These are phyloP conservation scores for Lagodon rhomboides DNA, from an alignment of 2,797 vertebrate species.

Conservation along the genomic window DNA sequence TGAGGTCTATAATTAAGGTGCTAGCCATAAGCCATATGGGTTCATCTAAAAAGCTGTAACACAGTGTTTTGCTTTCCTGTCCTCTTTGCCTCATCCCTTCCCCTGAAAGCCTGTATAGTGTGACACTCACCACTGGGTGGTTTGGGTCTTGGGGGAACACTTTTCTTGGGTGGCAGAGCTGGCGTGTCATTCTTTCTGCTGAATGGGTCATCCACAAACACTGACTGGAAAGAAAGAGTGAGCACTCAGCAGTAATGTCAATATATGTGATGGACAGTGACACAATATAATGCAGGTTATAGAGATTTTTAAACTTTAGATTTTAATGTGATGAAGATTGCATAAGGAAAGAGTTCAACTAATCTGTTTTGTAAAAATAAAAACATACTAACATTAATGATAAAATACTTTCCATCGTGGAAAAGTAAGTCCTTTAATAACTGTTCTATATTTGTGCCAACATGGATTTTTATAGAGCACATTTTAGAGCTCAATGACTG, in stretches of 20 bases:
- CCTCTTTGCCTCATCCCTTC: too few species aligned
- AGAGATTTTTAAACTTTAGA: background rate
- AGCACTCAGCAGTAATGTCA: background rate
- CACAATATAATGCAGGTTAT: background rate
- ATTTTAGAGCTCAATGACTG: background rate
- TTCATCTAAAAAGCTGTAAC: background rate
- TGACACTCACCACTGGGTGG: constrained; percentile 94
- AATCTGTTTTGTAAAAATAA: background rate
- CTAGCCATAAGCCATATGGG: background rate
- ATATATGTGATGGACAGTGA: background rate
- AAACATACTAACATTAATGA: background rate
- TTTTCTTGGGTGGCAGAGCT: constrained; percentile 96
- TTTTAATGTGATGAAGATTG: background rate
- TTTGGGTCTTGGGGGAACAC: constrained; percentile 93
- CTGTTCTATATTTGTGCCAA: background rate
- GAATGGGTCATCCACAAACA: constrained; percentile 94
- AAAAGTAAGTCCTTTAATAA: background rate
- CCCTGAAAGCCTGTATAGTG: background rate
- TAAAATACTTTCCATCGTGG: background rate
- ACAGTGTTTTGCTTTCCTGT: background rate
- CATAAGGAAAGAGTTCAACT: background rate
- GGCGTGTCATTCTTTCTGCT: constrained; percentile 93
- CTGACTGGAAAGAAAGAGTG: constrained; percentile 72
- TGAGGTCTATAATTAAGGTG: background rate
- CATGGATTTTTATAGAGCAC: background rate